phyloP scores from a whole-genome alignment of 1,140 invertebrate genomes.

The Dryas iulia region DNA sequence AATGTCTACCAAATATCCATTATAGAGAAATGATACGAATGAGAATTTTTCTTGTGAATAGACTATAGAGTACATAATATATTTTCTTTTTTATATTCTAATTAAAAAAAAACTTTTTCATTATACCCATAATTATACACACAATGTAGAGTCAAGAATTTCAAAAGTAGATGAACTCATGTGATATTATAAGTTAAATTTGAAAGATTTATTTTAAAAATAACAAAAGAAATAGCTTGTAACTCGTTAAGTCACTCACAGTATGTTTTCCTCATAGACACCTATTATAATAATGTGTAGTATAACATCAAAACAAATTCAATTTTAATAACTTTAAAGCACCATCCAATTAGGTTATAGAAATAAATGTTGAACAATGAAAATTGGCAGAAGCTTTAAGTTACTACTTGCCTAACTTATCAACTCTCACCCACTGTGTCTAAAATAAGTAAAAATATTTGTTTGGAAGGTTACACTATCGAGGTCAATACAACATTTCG shows the following conservation, averaged over 20 bases:
- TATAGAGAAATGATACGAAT: not conserved
- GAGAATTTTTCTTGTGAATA: no score
- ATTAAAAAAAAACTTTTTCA: no score
- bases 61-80: no score
- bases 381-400: slow-evolving; percentile 17
- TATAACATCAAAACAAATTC: not conserved
- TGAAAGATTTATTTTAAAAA: no score
- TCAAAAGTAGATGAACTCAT: no score
- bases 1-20: not conserved
- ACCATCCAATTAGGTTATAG: not conserved
- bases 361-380: slow-evolving; percentile 15
- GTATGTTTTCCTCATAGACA: not conserved
- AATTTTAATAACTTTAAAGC: not conserved
- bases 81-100: no score
- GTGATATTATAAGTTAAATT: no score
- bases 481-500: slow-evolving; percentile 29
- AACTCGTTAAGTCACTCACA: not conserved
- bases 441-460: slow-evolving; percentile 42
- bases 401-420: slow-evolving; percentile 23
- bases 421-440: slow-evolving; percentile 32
- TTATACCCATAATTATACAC: no score
- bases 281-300: not conserved
- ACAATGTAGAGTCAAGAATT: no score
- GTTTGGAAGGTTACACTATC: slow-evolving; percentile 39
- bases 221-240: not conserved